These are phyloP conservation scores for Osmerus mordax DNA, from an alignment of 2,113 vertebrate genomes.

Conservation along the genomic window DNA sequence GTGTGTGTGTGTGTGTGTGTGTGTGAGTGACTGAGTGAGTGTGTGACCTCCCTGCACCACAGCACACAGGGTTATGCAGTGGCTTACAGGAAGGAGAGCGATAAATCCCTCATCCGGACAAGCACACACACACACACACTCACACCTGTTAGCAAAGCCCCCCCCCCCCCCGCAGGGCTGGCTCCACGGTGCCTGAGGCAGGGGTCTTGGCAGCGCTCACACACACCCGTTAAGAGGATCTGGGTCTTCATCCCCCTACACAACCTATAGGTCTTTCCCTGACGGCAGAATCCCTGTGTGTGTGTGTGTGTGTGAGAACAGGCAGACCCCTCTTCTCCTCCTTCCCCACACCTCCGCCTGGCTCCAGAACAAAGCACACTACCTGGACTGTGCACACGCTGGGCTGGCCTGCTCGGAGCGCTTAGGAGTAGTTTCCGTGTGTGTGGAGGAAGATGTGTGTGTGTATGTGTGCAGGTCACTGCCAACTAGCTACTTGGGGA, in stretches of 20 bases:
- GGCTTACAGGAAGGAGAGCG: neutral
- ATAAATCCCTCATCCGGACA: constrained; percentile 4
- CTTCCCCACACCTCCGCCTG: neutral
- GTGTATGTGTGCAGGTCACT: constrained; percentile 32
- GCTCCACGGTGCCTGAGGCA: too few relatives aligned
- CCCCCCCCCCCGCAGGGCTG: too few relatives aligned
- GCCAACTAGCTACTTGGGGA: constrained; percentile 30
- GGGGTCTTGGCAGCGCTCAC: constrained; percentile 36
- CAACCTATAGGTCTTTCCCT: neutral
- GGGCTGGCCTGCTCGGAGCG: neutral
- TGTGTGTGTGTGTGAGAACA: neutral
- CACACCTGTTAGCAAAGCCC: constrained; percentile 30
- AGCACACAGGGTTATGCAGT: neutral
- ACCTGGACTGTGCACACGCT: too few relatives aligned
- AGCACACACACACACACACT: neutral
- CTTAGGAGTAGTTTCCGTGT: constrained; percentile 76
- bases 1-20: constrained; percentile 1
- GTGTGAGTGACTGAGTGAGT: constrained; percentile 11
- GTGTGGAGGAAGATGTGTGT: constrained; percentile 18
- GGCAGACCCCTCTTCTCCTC: neutral
- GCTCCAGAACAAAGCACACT: constrained; percentile 19
- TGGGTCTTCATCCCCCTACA: constrained; percentile 11
- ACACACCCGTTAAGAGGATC: constrained; percentile 47
- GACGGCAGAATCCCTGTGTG: neutral
- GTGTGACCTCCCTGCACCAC: neutral